Evolutionary conservation across 2,888 invertebrate genomes (phyloP).

Genomic region (Notodonta ziczac): DNA sequence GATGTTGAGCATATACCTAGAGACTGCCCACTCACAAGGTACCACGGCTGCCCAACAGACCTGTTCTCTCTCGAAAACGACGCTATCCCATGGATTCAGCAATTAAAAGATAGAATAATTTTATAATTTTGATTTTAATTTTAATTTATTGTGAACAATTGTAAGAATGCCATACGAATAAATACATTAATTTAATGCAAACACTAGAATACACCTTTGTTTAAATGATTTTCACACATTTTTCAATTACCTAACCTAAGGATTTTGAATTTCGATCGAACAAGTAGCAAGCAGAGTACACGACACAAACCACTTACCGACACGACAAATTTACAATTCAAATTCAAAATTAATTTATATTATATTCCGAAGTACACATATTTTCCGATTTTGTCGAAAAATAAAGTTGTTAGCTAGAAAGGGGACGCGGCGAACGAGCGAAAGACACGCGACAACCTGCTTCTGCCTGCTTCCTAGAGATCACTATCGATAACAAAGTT

Average conservation of each 20-base stretch:
- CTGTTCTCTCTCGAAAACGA: too few relatives aligned
- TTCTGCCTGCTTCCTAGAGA: slow-evolving; percentile 53
- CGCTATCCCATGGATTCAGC: too few relatives aligned
- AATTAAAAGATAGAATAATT: too few relatives aligned
- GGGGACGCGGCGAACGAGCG: slow-evolving; percentile 52
- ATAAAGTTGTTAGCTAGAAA: slow-evolving; percentile 73
- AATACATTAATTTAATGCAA: too few relatives aligned
- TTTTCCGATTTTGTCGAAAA: slow-evolving; percentile 66
- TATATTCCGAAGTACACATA: slow-evolving; percentile 56
- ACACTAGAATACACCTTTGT: not conserved
- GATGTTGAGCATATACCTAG: too few relatives aligned
- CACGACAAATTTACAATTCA: slow-evolving; percentile 71
- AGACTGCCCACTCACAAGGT: too few relatives aligned
- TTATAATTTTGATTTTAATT: too few relatives aligned
- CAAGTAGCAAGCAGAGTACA: slow-evolving; percentile 37
- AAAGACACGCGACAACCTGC: slow-evolving; percentile 61
- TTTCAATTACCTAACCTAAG: not conserved
- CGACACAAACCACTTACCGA: slow-evolving; percentile 50
- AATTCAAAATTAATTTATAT: slow-evolving; percentile 69
- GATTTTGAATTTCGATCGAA: slow-evolving; percentile 41
- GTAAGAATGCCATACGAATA: too few relatives aligned
- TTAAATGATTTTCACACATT: not conserved
- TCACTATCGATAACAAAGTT: slow-evolving; percentile 68
- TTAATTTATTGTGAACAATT: too few relatives aligned
- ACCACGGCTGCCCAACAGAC: too few relatives aligned